Evolutionary conservation across 2,888 invertebrate genomes (phyloP), one percentile per base, ranked within the genome.

Genomic region (Dynastes tityus): DNA sequence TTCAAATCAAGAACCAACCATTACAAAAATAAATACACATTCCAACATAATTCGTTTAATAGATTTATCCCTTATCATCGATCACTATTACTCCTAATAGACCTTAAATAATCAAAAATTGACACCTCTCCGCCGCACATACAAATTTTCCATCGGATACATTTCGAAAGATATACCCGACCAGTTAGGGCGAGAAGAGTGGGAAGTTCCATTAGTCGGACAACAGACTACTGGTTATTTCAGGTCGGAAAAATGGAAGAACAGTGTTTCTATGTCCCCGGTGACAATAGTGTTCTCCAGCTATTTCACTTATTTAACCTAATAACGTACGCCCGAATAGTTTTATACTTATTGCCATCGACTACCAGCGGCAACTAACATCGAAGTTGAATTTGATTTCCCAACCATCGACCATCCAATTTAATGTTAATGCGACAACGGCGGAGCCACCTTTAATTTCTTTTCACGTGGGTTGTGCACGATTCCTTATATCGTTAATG

Each of bases 161-260:
- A n/a, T 63, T 22, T 45, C 67, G 51, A 80, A 80, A 68, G 71
- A 75, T 67, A 45, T 45, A 45, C 63, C 73, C 61, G 63, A 58
- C 37, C 32, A 1, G 11, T 6, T 27, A 37, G 55, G 37, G 22
- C 49, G 51, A 70, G 51, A 64, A 53, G 61, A 58, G 45, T 55
- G 80, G 80, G 80, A 77, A 79, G 71, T 80, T 84, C 85, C 85
- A 85, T 85, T 85, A 85, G 84, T 81, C 79, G 81, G 80, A 84
- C 84, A 85, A 83, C 82, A 80, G 83, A 80, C 84, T 85, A 83
- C 84, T 84, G 84, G 84, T 85, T 84, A 85, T 85, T 86, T 86
- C 85, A 85, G 84, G 84, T 84, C 83, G 85, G 85, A 86, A 86
- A 86, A 87, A 87, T 86, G 86, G 86, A 86, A 85, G 85, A 86